These are phyloP conservation scores for Leptobrachium ailaonicum DNA, from an alignment of 2,113 vertebrate species.

Conservation along the genomic window DNA sequence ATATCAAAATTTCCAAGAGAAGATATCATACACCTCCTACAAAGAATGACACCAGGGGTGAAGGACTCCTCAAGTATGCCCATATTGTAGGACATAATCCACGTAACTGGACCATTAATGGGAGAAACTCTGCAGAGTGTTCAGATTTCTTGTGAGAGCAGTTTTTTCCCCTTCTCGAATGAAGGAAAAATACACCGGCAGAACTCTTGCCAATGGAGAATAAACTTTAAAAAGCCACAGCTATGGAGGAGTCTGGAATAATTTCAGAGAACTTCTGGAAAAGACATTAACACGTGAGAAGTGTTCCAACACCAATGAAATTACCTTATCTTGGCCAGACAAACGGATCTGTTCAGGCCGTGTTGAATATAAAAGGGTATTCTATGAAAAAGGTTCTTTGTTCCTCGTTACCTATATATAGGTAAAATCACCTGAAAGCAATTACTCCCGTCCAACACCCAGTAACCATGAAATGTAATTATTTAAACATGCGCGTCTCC, in stretches of 20 bases:
- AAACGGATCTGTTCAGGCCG: slow-evolving; percentile 24
- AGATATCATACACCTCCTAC: too few species aligned
- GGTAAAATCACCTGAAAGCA: background rate
- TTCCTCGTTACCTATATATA: too few species aligned
- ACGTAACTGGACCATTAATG: too few species aligned
- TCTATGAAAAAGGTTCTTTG: background rate
- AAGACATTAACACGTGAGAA: slow-evolving; percentile 23
- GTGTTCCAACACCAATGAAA: slow-evolving; percentile 23
- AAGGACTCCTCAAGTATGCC: too few species aligned
- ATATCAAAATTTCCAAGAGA: too few species aligned
- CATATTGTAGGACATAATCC: too few species aligned
- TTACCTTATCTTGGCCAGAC: background rate
- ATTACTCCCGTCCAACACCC: background rate
- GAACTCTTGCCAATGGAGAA: background rate
- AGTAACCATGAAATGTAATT: background rate
- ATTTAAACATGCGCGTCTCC: background rate
- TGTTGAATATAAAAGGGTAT: slow-evolving; percentile 16
- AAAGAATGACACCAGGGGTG: too few species aligned
- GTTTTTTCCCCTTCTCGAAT: background rate
- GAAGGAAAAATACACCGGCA: background rate
- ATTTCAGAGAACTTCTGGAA: slow-evolving; percentile 6
- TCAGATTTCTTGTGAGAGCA: background rate
- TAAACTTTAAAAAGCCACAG: background rate
- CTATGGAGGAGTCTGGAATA: slow-evolving; percentile 27
- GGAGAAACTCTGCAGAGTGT: too few species aligned